Evolutionary conservation across 1,140 invertebrate genomes (phyloP), one percentile per base, ranked within the genome.

Genomic region (Neoseiulus cucumeris): DNA sequence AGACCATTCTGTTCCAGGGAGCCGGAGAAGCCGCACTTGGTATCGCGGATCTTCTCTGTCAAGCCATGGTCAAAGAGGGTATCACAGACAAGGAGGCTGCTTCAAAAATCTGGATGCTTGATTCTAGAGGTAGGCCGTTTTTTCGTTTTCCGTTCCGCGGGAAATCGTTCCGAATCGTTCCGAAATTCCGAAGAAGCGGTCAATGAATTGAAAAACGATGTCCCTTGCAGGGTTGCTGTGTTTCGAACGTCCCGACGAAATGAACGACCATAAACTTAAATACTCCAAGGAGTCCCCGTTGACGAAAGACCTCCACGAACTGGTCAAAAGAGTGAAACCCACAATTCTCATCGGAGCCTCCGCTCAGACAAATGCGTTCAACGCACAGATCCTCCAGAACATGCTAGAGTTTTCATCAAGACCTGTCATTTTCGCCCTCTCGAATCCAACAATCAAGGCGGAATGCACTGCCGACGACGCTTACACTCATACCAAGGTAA

Each of bases 391-490:
- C 42, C 76, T 97, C 44, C 77, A 83, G 73, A 82, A 84, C 68
- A 94, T 97, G 91, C 87, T 84, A 0, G 78, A 81, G 65, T 85
- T 87, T 73, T 91, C 89, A 69, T 82, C 92, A 33, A 80, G 84
- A 64, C 93, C 93, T 0, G 82, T 97, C 65, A 86, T 97, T 64
- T 97, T 97, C 75, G 91, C 93, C 18, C 78, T 97, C 5, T 95
- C 91, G 70, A 97, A 97, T 80, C 93, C 93, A 20, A 97, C 93
- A 0, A 85, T 82, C 72, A 91, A 92, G 79, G 91, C 93, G 7
- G 93, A 97, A 78, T 97, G 93, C 74, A 97, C 93, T 2, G 91
- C 93, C 20, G 86, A 93, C 72, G 83, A 86, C 68, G 92, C 92
- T 1, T 95, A 91, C 71, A 81, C 82, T 30, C 70, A 87, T 71